These are phyloP conservation scores for Plecturocebus donacophilus DNA, from an alignment of 2,113 vertebrate species.

Conservation along the genomic window DNA sequence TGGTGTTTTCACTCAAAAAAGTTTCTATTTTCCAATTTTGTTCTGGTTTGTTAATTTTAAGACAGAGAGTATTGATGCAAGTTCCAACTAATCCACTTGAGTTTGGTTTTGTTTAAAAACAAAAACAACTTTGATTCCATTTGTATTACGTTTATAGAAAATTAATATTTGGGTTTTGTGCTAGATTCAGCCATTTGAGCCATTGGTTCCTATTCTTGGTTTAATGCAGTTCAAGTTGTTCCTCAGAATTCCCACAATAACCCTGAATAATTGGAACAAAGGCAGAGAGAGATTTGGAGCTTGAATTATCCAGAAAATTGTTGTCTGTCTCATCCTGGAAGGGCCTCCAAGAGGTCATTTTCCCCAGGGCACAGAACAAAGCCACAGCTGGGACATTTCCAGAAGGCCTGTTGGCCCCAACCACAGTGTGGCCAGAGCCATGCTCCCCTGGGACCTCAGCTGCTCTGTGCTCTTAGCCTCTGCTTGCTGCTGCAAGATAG, in stretches of 20 bases:
- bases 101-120: slow-evolving; percentile 67
- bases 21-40: slow-evolving; percentile 62
- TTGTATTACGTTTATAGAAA: slow-evolving; percentile 57
- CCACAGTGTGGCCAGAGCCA: neutral
- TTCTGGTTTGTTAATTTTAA: slow-evolving; percentile 71
- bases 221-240: neutral
- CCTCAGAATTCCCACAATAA: slow-evolving; percentile 59
- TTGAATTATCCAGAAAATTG: neutral
- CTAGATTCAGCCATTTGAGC: neutral
- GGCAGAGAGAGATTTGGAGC: neutral
- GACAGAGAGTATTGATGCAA: slow-evolving; percentile 41
- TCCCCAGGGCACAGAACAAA: neutral
- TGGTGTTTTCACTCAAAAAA: slow-evolving; percentile 59
- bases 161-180: slow-evolving; percentile 41
- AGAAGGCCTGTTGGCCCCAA: slow-evolving; percentile 6
- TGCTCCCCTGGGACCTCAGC: neutral
- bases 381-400: neutral
- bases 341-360: neutral
- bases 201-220: slow-evolving; percentile 23
- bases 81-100: slow-evolving; percentile 44
- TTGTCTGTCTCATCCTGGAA: slow-evolving; percentile 9
- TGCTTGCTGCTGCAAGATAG: neutral
- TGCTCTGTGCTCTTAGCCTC: neutral
- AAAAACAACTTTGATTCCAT: slow-evolving; percentile 56
- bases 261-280: slow-evolving; percentile 26